Conservation (phyloP, 2,888 invertebrate species). For the Drosophila pullipes region DNA sequence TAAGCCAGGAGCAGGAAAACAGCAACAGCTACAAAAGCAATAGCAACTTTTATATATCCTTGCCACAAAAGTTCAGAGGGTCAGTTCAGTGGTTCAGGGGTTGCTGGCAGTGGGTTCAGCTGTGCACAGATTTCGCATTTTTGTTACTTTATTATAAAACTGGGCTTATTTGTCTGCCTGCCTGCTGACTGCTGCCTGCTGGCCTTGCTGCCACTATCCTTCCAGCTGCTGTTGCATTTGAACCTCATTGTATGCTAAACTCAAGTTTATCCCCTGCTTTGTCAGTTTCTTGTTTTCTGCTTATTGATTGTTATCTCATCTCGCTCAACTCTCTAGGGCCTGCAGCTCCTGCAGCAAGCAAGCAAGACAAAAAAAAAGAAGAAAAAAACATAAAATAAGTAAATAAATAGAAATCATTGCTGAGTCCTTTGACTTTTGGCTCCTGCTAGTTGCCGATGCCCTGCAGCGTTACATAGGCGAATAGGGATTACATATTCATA, state of each 20-base stretch:
- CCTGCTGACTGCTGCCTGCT: constrained; percentile 20
- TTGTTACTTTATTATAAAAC: constrained; percentile 79
- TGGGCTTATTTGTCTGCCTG: constrained; percentile 64
- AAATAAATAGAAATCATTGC: constrained; percentile 28
- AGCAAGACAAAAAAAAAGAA: constrained; percentile 7
- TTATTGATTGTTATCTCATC: constrained; percentile 63
- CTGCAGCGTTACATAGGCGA: constrained; percentile 19
- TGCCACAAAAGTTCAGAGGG: constrained; percentile 62
- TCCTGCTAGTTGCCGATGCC: constrained; percentile 18
- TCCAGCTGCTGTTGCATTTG: constrained; percentile 49
- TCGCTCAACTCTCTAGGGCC: constrained; percentile 5
- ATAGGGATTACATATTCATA: constrained; percentile 12
- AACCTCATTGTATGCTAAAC: constrained; percentile 56
- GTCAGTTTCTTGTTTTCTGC: constrained; percentile 53
- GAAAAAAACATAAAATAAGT: constrained; percentile 20
- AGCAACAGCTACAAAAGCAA: constrained; percentile 23
- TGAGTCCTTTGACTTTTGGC: constrained; percentile 50
- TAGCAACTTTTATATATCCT: constrained; percentile 44
- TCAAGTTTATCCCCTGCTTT: constrained; percentile 49
- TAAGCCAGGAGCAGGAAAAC: constrained; percentile 19
- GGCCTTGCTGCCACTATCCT: constrained; percentile 17
- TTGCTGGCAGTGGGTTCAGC: constrained; percentile 19
- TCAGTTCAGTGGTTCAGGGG: constrained; percentile 58
- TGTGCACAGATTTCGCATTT: constrained; percentile 62
- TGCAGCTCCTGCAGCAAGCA: constrained; percentile 13